phyloP scores from a whole-genome alignment of 2,113 vertebrate species.

The Platichthys flesus region DNA sequence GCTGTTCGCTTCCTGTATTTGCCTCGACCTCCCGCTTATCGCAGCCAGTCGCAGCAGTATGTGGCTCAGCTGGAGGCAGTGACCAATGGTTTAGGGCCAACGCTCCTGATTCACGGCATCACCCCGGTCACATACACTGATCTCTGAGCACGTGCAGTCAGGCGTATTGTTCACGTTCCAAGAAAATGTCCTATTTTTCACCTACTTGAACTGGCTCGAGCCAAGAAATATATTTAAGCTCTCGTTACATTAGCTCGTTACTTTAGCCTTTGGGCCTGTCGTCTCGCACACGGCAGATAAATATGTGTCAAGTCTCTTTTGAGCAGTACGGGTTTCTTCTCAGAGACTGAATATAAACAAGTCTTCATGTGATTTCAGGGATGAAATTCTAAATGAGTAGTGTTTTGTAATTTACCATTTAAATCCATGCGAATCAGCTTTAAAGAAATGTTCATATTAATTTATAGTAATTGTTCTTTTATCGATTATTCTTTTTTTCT shows the following conservation, averaged over 20 bases:
- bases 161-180: neutral
- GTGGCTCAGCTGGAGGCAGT: slow-evolving; percentile 85
- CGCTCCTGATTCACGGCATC: slow-evolving; percentile 88
- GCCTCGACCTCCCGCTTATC: slow-evolving; percentile 84
- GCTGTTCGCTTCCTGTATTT: slow-evolving; percentile 91
- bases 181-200: slow-evolving; percentile 36
- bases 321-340: slow-evolving; percentile 2
- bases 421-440: neutral
- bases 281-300: neutral
- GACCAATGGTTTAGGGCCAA: slow-evolving; percentile 86
- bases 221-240: neutral
- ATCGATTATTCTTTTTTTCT: slow-evolving; percentile 1
- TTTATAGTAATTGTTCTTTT: neutral
- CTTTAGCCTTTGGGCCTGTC: slow-evolving; percentile 1
- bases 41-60: slow-evolving; percentile 81
- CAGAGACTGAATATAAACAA: slow-evolving; percentile 12
- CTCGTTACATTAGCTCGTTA: neutral
- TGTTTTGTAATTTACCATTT: neutral
- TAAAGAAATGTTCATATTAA: neutral
- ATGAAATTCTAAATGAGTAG: neutral
- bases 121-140: slow-evolving; percentile 93
- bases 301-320: slow-evolving; percentile 23
- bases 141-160: slow-evolving; percentile 77
- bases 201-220: slow-evolving; percentile 45
- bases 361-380: slow-evolving; percentile 19